phyloP scores from a whole-genome alignment of 2,113 vertebrate species.

The Labrus mixtus region DNA sequence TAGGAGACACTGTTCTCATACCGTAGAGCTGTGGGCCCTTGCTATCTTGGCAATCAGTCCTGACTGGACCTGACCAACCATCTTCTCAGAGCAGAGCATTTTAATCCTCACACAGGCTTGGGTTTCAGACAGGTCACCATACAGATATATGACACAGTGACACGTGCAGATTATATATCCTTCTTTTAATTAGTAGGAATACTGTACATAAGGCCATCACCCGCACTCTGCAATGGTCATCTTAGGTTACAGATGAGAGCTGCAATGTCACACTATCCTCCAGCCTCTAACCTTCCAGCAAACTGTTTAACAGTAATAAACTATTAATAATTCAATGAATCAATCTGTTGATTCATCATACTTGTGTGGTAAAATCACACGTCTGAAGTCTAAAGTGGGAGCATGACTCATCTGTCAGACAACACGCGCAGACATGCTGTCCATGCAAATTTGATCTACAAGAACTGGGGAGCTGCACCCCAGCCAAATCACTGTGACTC shows the following conservation, averaged over 20 bases:
- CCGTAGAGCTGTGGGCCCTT: slow-evolving; percentile 65
- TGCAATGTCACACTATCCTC: slow-evolving; percentile 65
- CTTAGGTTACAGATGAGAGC: slow-evolving; percentile 69
- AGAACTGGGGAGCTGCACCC: background rate
- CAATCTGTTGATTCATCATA: slow-evolving; percentile 64
- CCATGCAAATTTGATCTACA: slow-evolving; percentile 33
- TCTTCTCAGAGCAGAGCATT: slow-evolving; percentile 78
- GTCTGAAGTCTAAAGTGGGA: slow-evolving; percentile 56
- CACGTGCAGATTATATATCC: slow-evolving; percentile 80
- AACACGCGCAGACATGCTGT: slow-evolving; percentile 35
- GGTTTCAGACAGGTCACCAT: slow-evolving; percentile 80
- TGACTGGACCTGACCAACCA: slow-evolving; percentile 58
- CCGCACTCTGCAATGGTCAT: slow-evolving; percentile 40
- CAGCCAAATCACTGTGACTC: slow-evolving; percentile 25
- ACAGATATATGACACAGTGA: slow-evolving; percentile 79
- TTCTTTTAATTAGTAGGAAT: slow-evolving; percentile 80
- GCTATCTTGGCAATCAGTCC: slow-evolving; percentile 66
- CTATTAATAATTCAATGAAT: slow-evolving; percentile 72
- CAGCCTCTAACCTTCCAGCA: slow-evolving; percentile 52
- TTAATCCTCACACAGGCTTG: slow-evolving; percentile 78
- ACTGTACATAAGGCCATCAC: slow-evolving; percentile 62
- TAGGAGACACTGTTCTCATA: slow-evolving; percentile 79
- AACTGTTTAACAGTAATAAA: slow-evolving; percentile 66
- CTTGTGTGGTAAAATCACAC: slow-evolving; percentile 45
- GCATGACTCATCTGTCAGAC: slow-evolving; percentile 64